Evolutionary conservation across 2,113 vertebrate genomes (phyloP).

Genomic region (Eulemur rufifrons): DNA sequence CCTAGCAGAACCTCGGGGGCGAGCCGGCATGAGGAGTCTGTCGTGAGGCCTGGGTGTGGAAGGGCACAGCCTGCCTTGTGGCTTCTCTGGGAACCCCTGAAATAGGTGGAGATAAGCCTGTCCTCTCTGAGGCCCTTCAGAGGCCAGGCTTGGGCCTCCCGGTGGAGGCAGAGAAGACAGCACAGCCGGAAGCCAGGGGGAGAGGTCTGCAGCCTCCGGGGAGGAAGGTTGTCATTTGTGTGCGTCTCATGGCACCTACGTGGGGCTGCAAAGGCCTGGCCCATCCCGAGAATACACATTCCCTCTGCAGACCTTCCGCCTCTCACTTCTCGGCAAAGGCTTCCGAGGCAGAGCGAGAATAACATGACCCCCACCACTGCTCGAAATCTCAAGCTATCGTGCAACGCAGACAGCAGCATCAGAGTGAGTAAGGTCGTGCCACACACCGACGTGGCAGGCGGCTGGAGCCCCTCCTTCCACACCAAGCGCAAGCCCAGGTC

Average conservation of each 20-base stretch:
- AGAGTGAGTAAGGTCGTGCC: neutral
- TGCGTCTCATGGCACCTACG: rapidly evolving
- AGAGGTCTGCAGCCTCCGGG: neutral
- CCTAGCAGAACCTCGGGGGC: neutral
- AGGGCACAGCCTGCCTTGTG: rapidly evolving
- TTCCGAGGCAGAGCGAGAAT: neutral
- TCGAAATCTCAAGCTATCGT: neutral
- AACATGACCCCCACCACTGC: neutral
- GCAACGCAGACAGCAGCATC: neutral
- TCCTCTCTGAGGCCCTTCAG: neutral
- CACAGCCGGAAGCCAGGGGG: neutral
- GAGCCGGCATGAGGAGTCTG: neutral
- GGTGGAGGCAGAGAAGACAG: neutral
- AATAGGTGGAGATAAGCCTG: neutral
- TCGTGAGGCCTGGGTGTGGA: neutral
- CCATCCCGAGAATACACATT: neutral
- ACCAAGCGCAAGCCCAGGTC: rapidly evolving
- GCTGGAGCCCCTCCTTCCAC: neutral
- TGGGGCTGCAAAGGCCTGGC: neutral
- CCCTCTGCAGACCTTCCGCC: neutral
- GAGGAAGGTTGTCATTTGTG: neutral
- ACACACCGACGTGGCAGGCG: rapidly evolving
- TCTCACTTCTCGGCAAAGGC: neutral
- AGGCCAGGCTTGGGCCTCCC: neutral
- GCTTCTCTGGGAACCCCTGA: neutral